These are phyloP conservation scores for Peromyscus aztecus DNA, from an alignment of 2,797 vertebrate genomes.

Conservation along the genomic window DNA sequence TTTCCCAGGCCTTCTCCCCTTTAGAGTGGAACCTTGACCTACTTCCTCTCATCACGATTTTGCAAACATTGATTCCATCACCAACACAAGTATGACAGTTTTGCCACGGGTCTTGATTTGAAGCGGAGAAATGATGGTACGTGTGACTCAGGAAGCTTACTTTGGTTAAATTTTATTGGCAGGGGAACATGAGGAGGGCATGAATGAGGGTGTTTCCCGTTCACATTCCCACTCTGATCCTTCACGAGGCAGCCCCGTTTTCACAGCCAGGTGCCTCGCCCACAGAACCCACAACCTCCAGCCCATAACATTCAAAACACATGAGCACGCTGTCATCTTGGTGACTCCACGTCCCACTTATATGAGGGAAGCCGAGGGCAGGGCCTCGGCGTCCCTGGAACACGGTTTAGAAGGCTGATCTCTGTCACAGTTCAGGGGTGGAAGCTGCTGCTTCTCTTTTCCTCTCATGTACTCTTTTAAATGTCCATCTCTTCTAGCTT, in stretches of 20 bases:
- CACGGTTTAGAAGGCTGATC: not conserved
- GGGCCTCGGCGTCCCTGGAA: not conserved
- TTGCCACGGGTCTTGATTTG: not conserved
- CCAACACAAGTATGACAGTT: not conserved
- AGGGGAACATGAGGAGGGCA: not conserved
- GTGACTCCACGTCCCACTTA: not conserved
- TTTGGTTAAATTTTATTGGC: not conserved
- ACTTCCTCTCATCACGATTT: not conserved
- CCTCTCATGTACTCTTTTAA: not conserved
- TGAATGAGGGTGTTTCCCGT: not conserved
- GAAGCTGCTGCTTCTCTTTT: slow-evolving; percentile 1
- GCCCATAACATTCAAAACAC: not conserved
- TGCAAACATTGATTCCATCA: not conserved
- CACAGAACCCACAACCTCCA: not conserved
- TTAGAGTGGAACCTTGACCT: not conserved
- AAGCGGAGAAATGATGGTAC: not conserved
- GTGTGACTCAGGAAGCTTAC: not conserved
- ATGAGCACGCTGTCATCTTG: not conserved
- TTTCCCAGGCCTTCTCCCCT: not conserved
- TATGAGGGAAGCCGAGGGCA: not conserved
- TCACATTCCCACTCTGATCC: too few relatives aligned
- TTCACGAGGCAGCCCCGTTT: not conserved
- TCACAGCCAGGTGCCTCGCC: not conserved
- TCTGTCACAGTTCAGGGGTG: not conserved
- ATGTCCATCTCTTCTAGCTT: not conserved